Evolutionary conservation across 1,140 invertebrate species (phyloP).

Genomic region (Dendrolimus punctatus): DNA sequence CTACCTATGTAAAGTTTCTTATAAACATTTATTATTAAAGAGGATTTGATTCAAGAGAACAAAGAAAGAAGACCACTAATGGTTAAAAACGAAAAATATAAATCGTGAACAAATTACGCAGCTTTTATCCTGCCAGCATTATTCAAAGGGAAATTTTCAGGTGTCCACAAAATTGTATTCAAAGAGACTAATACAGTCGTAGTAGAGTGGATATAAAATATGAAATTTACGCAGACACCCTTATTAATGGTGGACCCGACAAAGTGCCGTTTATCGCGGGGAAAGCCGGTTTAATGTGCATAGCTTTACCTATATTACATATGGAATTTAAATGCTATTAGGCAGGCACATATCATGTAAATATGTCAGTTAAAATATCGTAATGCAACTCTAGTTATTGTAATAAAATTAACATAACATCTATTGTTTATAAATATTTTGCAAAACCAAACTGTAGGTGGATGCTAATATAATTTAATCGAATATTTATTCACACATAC

Average conservation of each 20-base stretch:
- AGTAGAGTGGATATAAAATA: background rate
- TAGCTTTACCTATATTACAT: background rate
- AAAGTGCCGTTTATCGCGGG: slow-evolving; percentile 1
- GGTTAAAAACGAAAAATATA: too few relatives aligned
- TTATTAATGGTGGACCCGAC: slow-evolving; percentile 4
- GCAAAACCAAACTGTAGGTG: too few relatives aligned
- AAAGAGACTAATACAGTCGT: background rate
- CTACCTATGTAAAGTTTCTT: too few relatives aligned
- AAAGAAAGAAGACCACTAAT: too few relatives aligned
- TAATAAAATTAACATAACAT: too few relatives aligned
- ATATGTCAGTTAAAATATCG: background rate
- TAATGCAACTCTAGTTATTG: too few relatives aligned
- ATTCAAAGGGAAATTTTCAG: slow-evolving; percentile 6
- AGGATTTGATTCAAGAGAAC: too few relatives aligned
- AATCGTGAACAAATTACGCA: too few relatives aligned
- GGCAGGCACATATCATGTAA: background rate
- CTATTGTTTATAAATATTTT: too few relatives aligned
- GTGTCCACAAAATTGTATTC: slow-evolving; percentile 1
- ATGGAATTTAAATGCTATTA: background rate
- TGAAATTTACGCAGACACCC: slow-evolving; percentile 11
- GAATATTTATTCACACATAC: slow-evolving; percentile 2
- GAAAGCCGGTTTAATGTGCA: slow-evolving; percentile 5
- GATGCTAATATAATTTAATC: slow-evolving; percentile 1
- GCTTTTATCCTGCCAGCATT: background rate
- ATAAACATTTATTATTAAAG: too few relatives aligned